phyloP scores from a whole-genome alignment of 2,113 vertebrate genomes.

The Anolis carolinensis region DNA sequence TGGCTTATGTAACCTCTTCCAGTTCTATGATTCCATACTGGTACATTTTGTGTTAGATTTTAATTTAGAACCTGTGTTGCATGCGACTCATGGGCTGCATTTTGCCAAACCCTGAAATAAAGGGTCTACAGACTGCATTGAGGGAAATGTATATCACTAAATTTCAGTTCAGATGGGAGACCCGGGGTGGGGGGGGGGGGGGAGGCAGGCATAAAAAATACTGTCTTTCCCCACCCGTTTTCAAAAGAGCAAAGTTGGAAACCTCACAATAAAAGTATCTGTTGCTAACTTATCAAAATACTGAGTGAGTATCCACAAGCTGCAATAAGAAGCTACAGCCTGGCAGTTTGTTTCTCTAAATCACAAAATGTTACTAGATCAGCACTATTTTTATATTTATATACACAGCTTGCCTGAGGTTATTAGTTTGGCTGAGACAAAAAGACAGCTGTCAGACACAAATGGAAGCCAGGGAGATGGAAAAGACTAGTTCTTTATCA shows the following conservation, averaged over 20 bases:
- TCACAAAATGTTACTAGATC: not conserved
- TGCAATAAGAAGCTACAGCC: not conserved
- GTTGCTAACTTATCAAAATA: not conserved
- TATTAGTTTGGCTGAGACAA: constrained; percentile 41
- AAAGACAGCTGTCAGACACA: constrained; percentile 40
- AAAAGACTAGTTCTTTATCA: constrained; percentile 11
- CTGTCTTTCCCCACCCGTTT: too few species aligned
- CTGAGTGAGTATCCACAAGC: not conserved
- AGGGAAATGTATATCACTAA: too few species aligned
- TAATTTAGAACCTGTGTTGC: too few species aligned
- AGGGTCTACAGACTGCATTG: too few species aligned
- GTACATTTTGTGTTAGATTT: too few species aligned
- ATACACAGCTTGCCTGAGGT: constrained; percentile 45
- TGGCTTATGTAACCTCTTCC: too few species aligned
- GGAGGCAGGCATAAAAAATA: not conserved
- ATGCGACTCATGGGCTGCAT: too few species aligned
- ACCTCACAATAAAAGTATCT: not conserved
- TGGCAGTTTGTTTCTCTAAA: constrained; percentile 24
- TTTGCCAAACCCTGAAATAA: too few species aligned
- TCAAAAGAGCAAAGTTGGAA: not conserved
- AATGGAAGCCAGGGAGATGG: constrained; percentile 44
- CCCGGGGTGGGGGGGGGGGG: too few species aligned
- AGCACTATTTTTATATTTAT: constrained; percentile 33
- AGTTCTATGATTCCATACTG: too few species aligned
- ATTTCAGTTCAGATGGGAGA: not conserved